Base-by-base conservation (phyloP, 2,888 invertebrate genomes). In the Molorchus minor region DNA sequence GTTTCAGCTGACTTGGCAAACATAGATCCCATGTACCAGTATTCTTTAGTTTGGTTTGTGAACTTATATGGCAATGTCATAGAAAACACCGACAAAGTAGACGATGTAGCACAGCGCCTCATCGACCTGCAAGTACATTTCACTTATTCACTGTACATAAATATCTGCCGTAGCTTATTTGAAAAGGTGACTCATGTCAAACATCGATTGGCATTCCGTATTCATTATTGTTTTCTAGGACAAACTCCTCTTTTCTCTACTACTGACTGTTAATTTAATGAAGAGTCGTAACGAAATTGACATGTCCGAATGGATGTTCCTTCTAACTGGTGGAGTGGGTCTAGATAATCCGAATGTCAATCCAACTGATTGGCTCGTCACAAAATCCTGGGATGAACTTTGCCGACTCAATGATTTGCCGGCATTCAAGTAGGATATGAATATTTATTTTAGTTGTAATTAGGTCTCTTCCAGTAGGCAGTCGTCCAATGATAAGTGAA, bases 11-110 rank as follows among this genome's bases (percentile, higher is more conserved):
- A 94, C 58, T 81, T 98, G 74, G 91, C 94, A 3, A 90, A 92
- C 74, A 94, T 98, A 67, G 96, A 98, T 82, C 96, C 96, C 1
- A 97, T 97, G 97, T 98, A 98, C 80, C 96, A 97, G 78, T 98
- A 96, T 79, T 96, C 96, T 0, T 82, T 98, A 70, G 87, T 87
- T 1, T 98, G 97, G 97, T 97, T 96, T 79, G 93, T 97, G 73
- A 91, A 92, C 68, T 84, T 97, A 20, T 98, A 92, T 79, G 89
- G 90, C 70, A 83, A 88, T 43, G 88, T 94, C 15, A 96, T 97
- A 59, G 94, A 95, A 68, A 91, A 92, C 70, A 92, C 93, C 0
- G 92, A 92, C 72, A 89, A 88, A 71, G 88, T 88, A n/a, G 95
- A 96, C 65, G 89, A 91, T 64, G 88, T 97, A 8, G 83, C 84